Evolutionary conservation across 2,113 vertebrate species (phyloP), one percentile per base, ranked within the genome.

Genomic region (Nothoprocta pentlandii): DNA sequence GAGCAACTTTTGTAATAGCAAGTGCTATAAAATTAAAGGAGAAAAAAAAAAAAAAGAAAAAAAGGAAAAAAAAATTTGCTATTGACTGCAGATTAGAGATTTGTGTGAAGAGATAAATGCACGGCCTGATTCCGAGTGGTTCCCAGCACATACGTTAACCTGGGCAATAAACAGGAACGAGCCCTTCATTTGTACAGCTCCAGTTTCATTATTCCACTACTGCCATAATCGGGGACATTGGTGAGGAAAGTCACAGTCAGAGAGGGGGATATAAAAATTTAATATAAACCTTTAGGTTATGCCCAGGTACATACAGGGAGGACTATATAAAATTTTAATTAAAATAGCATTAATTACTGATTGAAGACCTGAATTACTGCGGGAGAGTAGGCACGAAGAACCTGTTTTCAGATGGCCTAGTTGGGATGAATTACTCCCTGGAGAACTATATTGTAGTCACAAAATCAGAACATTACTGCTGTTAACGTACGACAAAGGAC

Each of bases 311-410:
- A 70, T 76, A 93, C 49, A 84, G n/a, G 58, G 41, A 96, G 54
- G 61, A 71, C 91, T 86, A 93, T 63, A 75, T 94, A 89, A 96
- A 58, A 78, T 10, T 78, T 88, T 93, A 96, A 97, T 97, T 97
- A 97, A 97, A 97, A 94, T 80, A 89, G 73, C 91, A 93, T 96
- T 96, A 97, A 95, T 97, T 96, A 95, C 95, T 94, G 87, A 95
- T 91, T 28, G 36, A 94, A 92, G 90, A 94, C 74, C 68, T 94
- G 80, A 92, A 68, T 80, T 90, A 87, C 78, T 53, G 79, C 90
- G 84, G 78, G 61, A 93, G 80, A 95, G 75, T 2, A 58, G 92
- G 90, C 93, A 90, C 22, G 51, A 84, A 94, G 87, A 95, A 77
- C 92, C 76, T 71, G 85, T 89, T 96, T 97, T 97, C 93, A 95